phyloP scores from a whole-genome alignment of 2,888 invertebrate genomes.

The Sesamia inferens region DNA sequence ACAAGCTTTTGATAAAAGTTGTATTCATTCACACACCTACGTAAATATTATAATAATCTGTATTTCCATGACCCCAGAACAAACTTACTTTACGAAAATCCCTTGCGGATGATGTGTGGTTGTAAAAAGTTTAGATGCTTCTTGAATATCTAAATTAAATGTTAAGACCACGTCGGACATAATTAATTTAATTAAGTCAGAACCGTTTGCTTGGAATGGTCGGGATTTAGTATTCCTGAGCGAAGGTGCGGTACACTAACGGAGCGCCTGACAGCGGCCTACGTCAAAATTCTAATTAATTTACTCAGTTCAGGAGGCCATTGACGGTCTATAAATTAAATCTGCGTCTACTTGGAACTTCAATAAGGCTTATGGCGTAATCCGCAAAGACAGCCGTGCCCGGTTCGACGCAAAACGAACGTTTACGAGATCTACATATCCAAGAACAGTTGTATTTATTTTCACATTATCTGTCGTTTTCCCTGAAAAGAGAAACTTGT shows the following conservation, averaged over 20 bases:
- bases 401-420: constrained; percentile 13
- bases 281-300: constrained; percentile 67
- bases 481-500: constrained; percentile 35
- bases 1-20: not conserved
- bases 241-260: constrained; percentile 48
- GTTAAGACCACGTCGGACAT: constrained; percentile 48
- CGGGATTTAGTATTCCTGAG: constrained; percentile 62
- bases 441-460: constrained; percentile 25
- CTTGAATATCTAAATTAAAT: constrained; percentile 56
- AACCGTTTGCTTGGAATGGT: constrained; percentile 37
- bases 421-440: constrained; percentile 14
- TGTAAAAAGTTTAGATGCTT: constrained; percentile 48
- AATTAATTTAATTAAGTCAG: constrained; percentile 58
- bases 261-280: constrained; percentile 59
- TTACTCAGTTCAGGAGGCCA: constrained; percentile 57
- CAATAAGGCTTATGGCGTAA: constrained; percentile 48
- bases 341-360: constrained; percentile 53
- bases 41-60: constrained; percentile 6
- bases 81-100: constrained; percentile 42
- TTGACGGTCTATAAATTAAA: constrained; percentile 62
- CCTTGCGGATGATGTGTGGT: constrained; percentile 26
- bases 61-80: constrained; percentile 27
- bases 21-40: constrained; percentile 1
- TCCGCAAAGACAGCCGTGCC: constrained; percentile 42
- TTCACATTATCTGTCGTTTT: constrained; percentile 29